Conservation (phyloP, 2,797 vertebrate genomes). For the Atherinosoma microstoma region DNA sequence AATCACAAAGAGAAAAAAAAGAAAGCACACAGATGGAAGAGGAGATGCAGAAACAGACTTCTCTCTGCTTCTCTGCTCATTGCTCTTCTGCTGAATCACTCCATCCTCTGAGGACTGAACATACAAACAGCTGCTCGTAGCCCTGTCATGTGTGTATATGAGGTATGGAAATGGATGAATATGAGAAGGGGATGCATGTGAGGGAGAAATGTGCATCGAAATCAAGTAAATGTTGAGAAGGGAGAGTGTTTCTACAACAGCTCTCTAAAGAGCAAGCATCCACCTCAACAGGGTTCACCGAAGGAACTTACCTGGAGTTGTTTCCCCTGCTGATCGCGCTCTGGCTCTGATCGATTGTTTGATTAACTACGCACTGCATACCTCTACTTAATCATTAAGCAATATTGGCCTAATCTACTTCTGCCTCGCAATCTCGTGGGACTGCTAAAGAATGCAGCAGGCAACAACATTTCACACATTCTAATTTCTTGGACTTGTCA, state of each 20-base stretch:
- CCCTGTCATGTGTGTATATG: constrained; percentile 28
- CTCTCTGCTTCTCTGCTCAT: constrained; percentile 26
- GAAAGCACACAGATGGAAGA: constrained; percentile 42
- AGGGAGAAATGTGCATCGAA: constrained; percentile 6
- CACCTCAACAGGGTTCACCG: constrained; percentile 5
- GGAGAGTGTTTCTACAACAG: constrained; percentile 22
- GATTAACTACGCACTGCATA: constrained; percentile 1
- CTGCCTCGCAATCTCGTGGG: background rate
- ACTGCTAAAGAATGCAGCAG: background rate
- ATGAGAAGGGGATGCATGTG: background rate
- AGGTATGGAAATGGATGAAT: constrained; percentile 34
- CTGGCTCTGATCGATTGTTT: constrained; percentile 10
- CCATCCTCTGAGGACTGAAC: constrained; percentile 56
- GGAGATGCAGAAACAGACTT: constrained; percentile 46
- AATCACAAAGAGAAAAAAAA: background rate
- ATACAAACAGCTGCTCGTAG: constrained; percentile 56
- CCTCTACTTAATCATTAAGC: background rate
- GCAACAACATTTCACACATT: background rate
- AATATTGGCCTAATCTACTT: constrained; percentile 1
- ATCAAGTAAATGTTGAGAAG: constrained; percentile 15
- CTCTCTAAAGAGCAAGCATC: constrained; percentile 8
- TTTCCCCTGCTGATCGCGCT: background rate
- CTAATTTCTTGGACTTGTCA: background rate
- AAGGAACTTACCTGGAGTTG: constrained; percentile 1
- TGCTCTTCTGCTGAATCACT: constrained; percentile 64